Base-by-base conservation (phyloP, 2,113 vertebrate genomes). In the Zosterops hypoxanthus region DNA sequence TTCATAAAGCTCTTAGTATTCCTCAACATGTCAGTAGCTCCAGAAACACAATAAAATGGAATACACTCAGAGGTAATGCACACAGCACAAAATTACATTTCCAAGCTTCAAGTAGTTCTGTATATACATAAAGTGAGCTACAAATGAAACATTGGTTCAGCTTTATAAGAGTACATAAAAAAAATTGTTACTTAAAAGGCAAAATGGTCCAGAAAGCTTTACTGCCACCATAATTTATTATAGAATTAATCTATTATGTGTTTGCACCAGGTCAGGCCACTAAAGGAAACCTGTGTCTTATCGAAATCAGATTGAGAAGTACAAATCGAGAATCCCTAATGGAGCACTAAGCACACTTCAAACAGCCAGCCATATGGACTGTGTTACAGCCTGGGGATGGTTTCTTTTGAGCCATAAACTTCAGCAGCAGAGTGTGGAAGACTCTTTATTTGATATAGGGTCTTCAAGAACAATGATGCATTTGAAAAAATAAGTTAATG, bases 321-420 rank as follows among this genome's bases (percentile, higher is more conserved):
- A 96, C 95, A 97, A 97, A 97, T 96, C 29, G 50, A 97, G 96
- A 97, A 97, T 96, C 96, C 94, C 95, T 97, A 97, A 98, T 97
- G 98, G 97, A 98, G 93, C 95, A 97, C 96, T 97, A 98, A 98
- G 97, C 91, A 55, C 96, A 98, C 98, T 98, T 98, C 98, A 98
- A 98, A 98, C 97, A 97, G 92, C 39, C 92, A 94, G 88, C 87
- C 98, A 98, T 98, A 98, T 98, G 98, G 98, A 98, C 84, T 97
- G 82, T 95, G 95, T 98, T 98, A 98, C 80, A 88, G 84, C 86
- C 88, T 95, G 91, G 80, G 87, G 97, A 98, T 96, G 95, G 80
- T 95, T 98, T 96, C 93, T 95, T 70, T 95, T 95, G 90, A 97
- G 75, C 96, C 95, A 81, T 98, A 97, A 97, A 96, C 92, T 94